Evolutionary conservation across 2,113 vertebrate genomes (phyloP).

Genomic region (Chaetura pelagica): DNA sequence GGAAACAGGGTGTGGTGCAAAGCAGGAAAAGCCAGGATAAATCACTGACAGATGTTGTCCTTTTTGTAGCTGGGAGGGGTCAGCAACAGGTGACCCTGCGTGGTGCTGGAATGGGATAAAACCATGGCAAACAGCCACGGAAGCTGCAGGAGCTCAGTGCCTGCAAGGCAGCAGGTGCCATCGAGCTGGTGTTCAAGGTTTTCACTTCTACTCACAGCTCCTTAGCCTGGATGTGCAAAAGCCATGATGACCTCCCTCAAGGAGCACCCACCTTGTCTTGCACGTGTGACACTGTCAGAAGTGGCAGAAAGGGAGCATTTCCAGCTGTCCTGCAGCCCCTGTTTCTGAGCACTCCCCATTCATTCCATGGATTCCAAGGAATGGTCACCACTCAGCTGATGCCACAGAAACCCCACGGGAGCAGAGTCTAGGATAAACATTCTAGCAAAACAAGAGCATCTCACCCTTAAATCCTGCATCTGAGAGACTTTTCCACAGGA

Average conservation of each 20-base stretch:
- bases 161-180: neutral
- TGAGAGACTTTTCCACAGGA: neutral
- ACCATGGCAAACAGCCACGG: neutral
- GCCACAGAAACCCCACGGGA: neutral
- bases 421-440: neutral
- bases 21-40: neutral
- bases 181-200: neutral
- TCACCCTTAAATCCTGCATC: rapidly evolving
- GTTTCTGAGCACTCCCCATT: neutral
- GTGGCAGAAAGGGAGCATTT: neutral
- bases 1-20: too few species aligned
- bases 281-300: neutral
- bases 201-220: neutral
- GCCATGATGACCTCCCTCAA: neutral
- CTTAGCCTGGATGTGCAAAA: neutral
- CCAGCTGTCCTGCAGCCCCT: neutral
- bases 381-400: neutral
- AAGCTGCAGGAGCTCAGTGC: neutral
- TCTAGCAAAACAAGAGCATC: neutral
- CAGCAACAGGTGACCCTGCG: neutral
- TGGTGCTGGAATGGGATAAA: neutral
- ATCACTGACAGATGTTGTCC: rapidly evolving
- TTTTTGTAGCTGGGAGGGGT: neutral
- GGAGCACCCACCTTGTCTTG: neutral
- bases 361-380: neutral